These are phyloP conservation scores for Orientallactaga sibirica DNA, from an alignment of 2,797 vertebrate species.

Conservation along the genomic window DNA sequence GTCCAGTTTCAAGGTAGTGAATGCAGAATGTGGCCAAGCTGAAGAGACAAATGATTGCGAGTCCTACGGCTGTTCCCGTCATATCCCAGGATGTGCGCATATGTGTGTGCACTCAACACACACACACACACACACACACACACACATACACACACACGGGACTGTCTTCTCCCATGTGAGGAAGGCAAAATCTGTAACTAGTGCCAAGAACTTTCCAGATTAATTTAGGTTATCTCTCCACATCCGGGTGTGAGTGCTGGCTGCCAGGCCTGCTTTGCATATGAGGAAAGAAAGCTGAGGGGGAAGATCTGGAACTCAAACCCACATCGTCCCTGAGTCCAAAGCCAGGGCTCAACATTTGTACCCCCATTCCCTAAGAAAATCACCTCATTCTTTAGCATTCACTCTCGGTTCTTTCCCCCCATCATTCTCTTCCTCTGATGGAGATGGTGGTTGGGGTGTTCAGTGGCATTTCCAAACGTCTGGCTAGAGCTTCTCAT, in stretches of 20 bases:
- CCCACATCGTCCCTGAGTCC: background rate
- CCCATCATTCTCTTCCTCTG: background rate
- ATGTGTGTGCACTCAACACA: too few relatives aligned
- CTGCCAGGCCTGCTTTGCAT: background rate
- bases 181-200: accelerated
- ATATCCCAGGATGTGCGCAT: background rate
- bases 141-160: background rate
- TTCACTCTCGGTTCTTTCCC: background rate
- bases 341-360: background rate
- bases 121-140: too few relatives aligned
- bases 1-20: background rate
- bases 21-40: background rate
- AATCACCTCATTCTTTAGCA: background rate
- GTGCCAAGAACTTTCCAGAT: background rate
- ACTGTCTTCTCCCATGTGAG: background rate
- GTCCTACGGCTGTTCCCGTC: accelerated
- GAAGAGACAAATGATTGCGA: accelerated
- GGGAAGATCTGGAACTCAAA: background rate
- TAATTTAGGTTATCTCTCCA: background rate
- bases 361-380: background rate
- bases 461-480: background rate
- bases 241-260: accelerated
- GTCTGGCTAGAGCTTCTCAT: background rate
- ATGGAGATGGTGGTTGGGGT: background rate
- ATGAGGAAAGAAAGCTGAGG: background rate